Evolutionary conservation across 1,140 invertebrate species (phyloP).

Genomic region (Drosophila prosaltans): DNA sequence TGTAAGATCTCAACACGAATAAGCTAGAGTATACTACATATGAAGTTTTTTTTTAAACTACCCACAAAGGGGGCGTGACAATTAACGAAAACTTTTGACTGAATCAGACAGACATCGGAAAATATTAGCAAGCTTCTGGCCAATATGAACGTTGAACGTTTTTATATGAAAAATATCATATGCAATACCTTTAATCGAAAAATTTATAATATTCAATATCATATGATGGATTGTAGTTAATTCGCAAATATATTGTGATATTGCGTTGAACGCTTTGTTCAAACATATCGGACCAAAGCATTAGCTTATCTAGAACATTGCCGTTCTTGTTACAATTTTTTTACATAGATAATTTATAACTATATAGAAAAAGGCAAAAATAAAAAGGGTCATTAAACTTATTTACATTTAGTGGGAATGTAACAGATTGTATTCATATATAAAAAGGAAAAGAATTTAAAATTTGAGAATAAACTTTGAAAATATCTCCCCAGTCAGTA

Average conservation of each 20-base stretch:
- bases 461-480: too few relatives aligned
- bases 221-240: not conserved
- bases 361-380: not conserved
- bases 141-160: not conserved
- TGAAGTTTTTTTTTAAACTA: not conserved
- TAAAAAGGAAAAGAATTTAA: not conserved
- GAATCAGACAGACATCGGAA: not conserved
- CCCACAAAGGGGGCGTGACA: too few relatives aligned
- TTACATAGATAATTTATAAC: too few relatives aligned
- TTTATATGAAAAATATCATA: not conserved
- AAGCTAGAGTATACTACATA: slow-evolving; percentile 10
- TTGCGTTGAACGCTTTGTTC: slow-evolving; percentile 6
- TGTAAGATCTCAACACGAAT: slow-evolving; percentile 10
- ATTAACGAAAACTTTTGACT: not conserved
- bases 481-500: not conserved
- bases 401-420: not conserved
- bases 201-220: not conserved
- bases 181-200: not conserved
- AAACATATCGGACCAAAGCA: not conserved
- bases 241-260: not conserved
- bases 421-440: not conserved
- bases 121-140: not conserved
- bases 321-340: too few relatives aligned
- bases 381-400: not conserved
- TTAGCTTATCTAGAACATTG: not conserved